These are phyloP conservation scores for Fragum sueziense DNA, from an alignment of 2,888 invertebrate genomes.

Conservation along the genomic window DNA sequence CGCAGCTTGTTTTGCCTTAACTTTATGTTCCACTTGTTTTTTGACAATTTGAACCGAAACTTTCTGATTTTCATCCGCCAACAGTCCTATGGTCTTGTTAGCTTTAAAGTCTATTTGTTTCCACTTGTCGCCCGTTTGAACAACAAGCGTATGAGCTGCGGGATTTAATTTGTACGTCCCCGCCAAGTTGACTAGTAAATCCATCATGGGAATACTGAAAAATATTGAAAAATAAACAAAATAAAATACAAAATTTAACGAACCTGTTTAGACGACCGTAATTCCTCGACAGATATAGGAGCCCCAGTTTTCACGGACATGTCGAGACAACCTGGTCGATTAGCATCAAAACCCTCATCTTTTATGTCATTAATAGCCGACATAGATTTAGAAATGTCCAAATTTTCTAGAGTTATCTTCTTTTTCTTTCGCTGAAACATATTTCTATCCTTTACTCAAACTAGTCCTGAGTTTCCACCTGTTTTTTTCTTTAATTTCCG, in stretches of 20 bases:
- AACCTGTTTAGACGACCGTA: constrained; percentile 20
- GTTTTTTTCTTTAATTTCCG: background rate
- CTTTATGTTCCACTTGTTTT: constrained; percentile 79
- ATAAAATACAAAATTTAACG: background rate
- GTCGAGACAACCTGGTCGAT: background rate
- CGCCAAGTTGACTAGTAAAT: constrained; percentile 88
- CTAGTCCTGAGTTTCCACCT: too few species aligned
- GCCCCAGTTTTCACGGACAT: background rate
- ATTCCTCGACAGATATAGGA: background rate
- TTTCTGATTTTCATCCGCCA: constrained; percentile 56
- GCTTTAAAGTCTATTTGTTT: constrained; percentile 87
- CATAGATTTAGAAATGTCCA: constrained; percentile 14
- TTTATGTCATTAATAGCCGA: constrained; percentile 7
- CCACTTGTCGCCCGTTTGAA: constrained; percentile 85
- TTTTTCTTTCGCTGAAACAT: constrained; percentile 64
- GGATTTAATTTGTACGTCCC: constrained; percentile 87
- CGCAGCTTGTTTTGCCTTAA: constrained; percentile 66
- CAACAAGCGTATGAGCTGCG: constrained; percentile 86
- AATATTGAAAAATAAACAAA: constrained; percentile 6
- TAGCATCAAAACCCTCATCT: background rate
- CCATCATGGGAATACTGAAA: constrained; percentile 90
- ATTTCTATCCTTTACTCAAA: background rate
- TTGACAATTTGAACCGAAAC: constrained; percentile 84
- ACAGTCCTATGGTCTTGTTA: constrained; percentile 88
- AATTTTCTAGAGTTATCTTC: constrained; percentile 25